These are phyloP conservation scores for Oreochromis tanganicae DNA, from an alignment of 2,113 vertebrate species.

Conservation along the genomic window DNA sequence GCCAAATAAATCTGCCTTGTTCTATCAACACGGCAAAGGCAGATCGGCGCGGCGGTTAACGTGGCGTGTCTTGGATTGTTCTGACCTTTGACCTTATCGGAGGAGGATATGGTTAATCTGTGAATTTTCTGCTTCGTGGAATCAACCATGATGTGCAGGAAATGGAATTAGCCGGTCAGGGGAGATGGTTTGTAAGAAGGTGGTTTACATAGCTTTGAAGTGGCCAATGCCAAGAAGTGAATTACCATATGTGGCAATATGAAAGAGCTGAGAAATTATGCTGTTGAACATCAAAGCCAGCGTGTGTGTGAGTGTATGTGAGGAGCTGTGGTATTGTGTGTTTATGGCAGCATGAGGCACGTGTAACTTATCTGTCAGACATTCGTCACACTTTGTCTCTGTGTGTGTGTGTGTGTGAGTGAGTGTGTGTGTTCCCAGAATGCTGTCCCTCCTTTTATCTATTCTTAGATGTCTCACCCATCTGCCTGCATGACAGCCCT, in stretches of 20 bases:
- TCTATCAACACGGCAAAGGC: neutral
- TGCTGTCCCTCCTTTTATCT: slow-evolving; percentile 50
- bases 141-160: neutral
- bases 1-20: neutral
- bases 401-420: neutral
- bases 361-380: slow-evolving; percentile 41
- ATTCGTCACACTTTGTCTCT: slow-evolving; percentile 45
- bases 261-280: slow-evolving; percentile 40
- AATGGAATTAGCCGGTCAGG: slow-evolving; percentile 7
- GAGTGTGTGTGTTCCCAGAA: slow-evolving; percentile 28
- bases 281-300: slow-evolving; percentile 42
- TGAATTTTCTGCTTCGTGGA: neutral
- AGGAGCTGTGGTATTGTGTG: neutral
- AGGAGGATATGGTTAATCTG: neutral
- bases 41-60: neutral
- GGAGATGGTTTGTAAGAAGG: slow-evolving; percentile 4
- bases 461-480: slow-evolving; percentile 53
- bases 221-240: slow-evolving; percentile 42
- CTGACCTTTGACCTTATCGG: neutral
- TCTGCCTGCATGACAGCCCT: slow-evolving; percentile 25
- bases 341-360: slow-evolving; percentile 19
- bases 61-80: neutral
- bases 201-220: slow-evolving; percentile 56
- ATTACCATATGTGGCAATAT: slow-evolving; percentile 62
- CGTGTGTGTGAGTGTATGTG: neutral